Base-by-base conservation (phyloP, 2,888 invertebrate species). In the Erebia aethiops region DNA sequence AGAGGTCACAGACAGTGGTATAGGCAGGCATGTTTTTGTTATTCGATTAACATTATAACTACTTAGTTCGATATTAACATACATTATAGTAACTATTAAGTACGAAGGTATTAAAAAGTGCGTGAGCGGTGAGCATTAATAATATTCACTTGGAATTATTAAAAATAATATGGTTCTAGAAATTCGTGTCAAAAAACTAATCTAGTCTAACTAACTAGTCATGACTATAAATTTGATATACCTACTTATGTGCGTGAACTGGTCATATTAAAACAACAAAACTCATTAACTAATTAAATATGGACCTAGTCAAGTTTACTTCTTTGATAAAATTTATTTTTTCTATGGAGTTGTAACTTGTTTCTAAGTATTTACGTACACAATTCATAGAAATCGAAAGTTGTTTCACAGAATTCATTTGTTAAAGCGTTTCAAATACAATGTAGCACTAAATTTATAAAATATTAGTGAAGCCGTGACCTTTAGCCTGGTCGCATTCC, bases 321-420 rank as follows among this genome's bases (percentile, higher is more conserved):
- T 35, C 7, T 35, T 35, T 35, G 4, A 26, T 35, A 14, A 13
- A 69, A 9, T 21, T 3, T 16, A 57, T 57, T 52, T 46, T 57
- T 46, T 49, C 18, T 56, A 16, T 52, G n/a, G 21, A 13, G 46
- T 21, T 18, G 52, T 61, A 35, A 35, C 35, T 35, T 35, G 35
- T 35, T 35, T 35, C 35, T 46, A 46, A 11, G 11, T 46, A 46
- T 13, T 13, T 46, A 46, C 46, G 43, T 46, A 46, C 10, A 41
- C 18, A 62, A 62, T 67, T 67, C n/a, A n/a, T 67, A 67, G 58
- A 60, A 67, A 67, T 60, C 58, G 67, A 60, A 60, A 57, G 58
- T 67, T 60, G 26, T 58, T 60, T 66, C 46, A 14, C 41, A 18
- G 46, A 66, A 57, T 46, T 18, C 18, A n/a, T 46, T 14, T 56